Base-by-base conservation (phyloP, 92 coral and sea anemone species). In the Anthopleura xanthogrammica region DNA sequence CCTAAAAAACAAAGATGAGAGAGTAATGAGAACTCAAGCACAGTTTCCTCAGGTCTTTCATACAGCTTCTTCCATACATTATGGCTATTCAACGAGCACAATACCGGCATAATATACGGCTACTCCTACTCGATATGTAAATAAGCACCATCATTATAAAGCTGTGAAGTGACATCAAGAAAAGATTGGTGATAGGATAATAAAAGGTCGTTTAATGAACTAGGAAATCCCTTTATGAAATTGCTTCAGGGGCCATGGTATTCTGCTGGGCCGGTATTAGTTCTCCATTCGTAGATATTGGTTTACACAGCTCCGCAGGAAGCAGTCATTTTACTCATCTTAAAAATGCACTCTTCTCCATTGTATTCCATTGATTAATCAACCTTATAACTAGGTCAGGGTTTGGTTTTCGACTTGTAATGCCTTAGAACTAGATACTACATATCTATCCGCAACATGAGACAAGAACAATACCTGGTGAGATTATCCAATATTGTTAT, bases 91-190 rank as follows among this genome's bases (percentile, higher is more conserved):
- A 22, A 19, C 70, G 50, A 43, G 50, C 50, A 43, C 50, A 43
- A 43, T 43, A 4, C 8, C 50, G 8, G 5, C 8, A 43, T 7
- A 2, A 29, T 29, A 29, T 29, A 29, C 36, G 0, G 1, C 36
- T 29, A 29, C 36, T 29, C 36, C 74, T 3, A 12, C 43, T 68
- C 74, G 16, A 70, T 71, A 39, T 20, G 0, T 13, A 81, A 66
- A 81, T 81, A 81, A 81, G 50, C 52, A 40, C 85, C 43, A 55
- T 72, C 85, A 81, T 81, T 81, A 81, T 46, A 66, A 71, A 72
- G 54, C 85, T 81, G 85, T 81, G 85, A 70, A 81, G 36, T 22
- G 62, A 68, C 50, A 43, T 60, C 46, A 29, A 41, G 46, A 22
- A 40, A 66, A 41, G 36, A 85, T 57, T 55, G 40, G 17, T 85